Evolutionary conservation across 2,113 vertebrate genomes (phyloP).

Genomic region (Pachyramphus minor): DNA sequence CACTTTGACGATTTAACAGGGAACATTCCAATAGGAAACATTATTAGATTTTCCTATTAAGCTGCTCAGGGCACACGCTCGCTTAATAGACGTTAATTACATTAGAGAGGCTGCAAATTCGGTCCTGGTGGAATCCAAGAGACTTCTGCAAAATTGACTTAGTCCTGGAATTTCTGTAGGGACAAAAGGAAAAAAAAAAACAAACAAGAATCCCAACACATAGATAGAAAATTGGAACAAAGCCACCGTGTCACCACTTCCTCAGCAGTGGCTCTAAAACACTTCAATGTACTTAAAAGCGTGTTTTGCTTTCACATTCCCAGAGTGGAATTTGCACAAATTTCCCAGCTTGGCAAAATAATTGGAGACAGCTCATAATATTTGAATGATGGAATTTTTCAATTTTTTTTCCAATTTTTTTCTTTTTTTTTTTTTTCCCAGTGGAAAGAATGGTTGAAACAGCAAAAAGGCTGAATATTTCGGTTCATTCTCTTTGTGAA

Average conservation of each 20-base stretch:
- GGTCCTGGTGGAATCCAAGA: slow-evolving; percentile 35
- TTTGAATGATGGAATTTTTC: background rate
- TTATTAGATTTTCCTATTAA: slow-evolving; percentile 73
- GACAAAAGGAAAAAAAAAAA: background rate
- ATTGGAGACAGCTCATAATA: background rate
- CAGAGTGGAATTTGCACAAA: background rate
- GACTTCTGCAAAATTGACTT: slow-evolving; percentile 42
- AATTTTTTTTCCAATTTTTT: too few species aligned
- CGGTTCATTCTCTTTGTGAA: background rate
- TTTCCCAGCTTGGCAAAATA: background rate
- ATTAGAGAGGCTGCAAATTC: slow-evolving; percentile 59
- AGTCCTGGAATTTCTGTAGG: background rate
- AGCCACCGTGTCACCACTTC: background rate
- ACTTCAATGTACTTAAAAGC: background rate
- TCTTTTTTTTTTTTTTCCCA: background rate
- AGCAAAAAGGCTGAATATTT: background rate
- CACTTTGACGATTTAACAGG: background rate
- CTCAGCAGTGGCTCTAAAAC: background rate
- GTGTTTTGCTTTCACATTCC: background rate
- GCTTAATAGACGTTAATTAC: slow-evolving; percentile 62
- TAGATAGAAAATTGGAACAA: background rate
- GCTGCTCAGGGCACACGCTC: background rate
- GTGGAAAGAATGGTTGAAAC: background rate
- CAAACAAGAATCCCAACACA: too few species aligned
- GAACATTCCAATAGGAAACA: slow-evolving; percentile 57